phyloP scores from a whole-genome alignment of 2,113 vertebrate genomes.

The Pogonocichla stellata region DNA sequence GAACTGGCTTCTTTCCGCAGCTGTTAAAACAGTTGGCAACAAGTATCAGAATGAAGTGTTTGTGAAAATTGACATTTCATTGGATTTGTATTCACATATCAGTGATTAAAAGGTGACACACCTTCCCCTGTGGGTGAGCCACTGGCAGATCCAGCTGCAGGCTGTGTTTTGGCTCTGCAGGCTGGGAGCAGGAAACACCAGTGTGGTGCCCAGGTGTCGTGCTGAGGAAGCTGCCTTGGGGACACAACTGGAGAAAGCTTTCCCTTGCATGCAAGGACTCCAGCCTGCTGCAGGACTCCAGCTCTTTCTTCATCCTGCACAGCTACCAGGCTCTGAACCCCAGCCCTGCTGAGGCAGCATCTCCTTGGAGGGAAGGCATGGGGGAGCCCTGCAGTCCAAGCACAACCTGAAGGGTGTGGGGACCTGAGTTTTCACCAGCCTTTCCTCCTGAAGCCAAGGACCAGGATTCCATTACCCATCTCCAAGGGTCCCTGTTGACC shows the following conservation, averaged over 20 bases:
- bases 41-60: not conserved
- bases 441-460: not conserved
- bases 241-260: not conserved
- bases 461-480: not conserved
- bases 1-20: not conserved
- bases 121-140: not conserved
- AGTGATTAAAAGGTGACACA: not conserved
- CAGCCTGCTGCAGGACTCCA: accelerated
- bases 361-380: not conserved
- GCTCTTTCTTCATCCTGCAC: not conserved
- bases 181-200: not conserved
- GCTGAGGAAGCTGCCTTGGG: not conserved
- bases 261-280: not conserved
- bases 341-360: not conserved
- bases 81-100: not conserved
- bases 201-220: accelerated
- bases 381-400: not conserved
- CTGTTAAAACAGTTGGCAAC: not conserved
- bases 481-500: not conserved
- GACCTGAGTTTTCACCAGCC: not conserved
- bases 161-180: not conserved
- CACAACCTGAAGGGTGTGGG: not conserved
- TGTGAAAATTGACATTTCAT: not conserved
- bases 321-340: not conserved
- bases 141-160: not conserved